Evolutionary conservation across 2,113 vertebrate genomes (phyloP).

Genomic region (Pseudopodoces humilis): DNA sequence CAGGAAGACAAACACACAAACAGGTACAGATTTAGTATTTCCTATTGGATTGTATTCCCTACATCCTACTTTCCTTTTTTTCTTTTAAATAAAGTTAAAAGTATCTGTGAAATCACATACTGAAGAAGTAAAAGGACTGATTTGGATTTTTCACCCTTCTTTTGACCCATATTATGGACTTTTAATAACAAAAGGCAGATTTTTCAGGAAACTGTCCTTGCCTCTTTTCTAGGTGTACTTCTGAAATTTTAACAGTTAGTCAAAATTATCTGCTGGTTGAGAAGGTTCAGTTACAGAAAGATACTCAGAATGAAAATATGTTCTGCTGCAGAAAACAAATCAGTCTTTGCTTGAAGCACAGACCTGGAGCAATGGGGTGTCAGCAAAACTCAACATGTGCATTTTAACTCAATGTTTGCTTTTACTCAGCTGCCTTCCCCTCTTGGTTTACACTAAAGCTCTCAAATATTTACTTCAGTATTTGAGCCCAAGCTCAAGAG

Average conservation of each 20-base stretch:
- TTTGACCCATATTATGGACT: background rate
- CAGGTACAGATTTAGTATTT: background rate
- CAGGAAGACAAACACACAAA: background rate
- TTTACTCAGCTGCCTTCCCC: background rate
- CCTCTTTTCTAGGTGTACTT: background rate
- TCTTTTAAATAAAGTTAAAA: background rate
- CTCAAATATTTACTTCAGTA: background rate
- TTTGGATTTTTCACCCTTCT: background rate
- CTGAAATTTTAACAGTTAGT: background rate
- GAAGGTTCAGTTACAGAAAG: background rate
- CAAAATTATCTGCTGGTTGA: background rate
- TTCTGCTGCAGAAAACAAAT: background rate
- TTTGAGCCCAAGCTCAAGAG: background rate
- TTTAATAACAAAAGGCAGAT: background rate
- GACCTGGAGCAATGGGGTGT: background rate
- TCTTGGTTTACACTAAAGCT: background rate
- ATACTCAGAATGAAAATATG: rapidly evolving
- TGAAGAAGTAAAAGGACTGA: background rate
- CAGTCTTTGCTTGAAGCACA: background rate
- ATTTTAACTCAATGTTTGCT: background rate
- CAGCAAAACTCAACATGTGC: background rate
- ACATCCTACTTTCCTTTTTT: background rate
- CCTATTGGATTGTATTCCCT: background rate
- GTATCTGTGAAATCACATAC: background rate
- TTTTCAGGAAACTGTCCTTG: background rate